phyloP scores from a whole-genome alignment of 2,888 invertebrate species.

The Drosophila vallismaia region DNA sequence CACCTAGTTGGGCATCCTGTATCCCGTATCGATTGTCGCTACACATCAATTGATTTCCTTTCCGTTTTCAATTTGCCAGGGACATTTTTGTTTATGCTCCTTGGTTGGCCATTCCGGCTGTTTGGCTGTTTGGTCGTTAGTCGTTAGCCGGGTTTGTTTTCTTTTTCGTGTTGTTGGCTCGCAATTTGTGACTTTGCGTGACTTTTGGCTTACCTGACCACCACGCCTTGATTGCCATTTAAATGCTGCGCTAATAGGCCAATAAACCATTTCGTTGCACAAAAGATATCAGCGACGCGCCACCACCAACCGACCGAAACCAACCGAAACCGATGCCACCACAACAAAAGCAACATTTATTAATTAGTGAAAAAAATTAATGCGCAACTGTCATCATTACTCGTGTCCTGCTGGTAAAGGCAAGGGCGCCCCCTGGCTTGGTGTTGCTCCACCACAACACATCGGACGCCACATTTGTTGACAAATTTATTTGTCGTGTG shows the following conservation, averaged over 20 bases:
- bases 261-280: conserved; percentile 74
- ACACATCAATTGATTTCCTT: conserved; percentile 78
- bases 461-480: conserved; percentile 71
- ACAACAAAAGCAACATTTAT: conserved; percentile 62
- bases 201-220: conserved; percentile 68
- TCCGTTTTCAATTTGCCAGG: conserved; percentile 75
- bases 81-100: conserved; percentile 55
- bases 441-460: conserved; percentile 41
- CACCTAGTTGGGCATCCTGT: conserved; percentile 40
- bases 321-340: conserved; percentile 7
- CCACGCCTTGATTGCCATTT: conserved; percentile 76
- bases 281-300: conserved; percentile 35
- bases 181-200: conserved; percentile 77
- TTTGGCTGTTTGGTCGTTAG: conserved; percentile 4
- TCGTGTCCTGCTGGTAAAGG: conserved; percentile 39
- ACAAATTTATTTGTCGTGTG: conserved; percentile 77
- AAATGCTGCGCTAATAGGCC: conserved; percentile 77
- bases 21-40: conserved; percentile 74
- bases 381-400: conserved; percentile 75
- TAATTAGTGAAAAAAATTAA: conserved; percentile 79
- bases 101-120: conserved; percentile 15
- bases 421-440: conserved; percentile 3
- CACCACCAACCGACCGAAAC: conserved; percentile 13
- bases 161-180: conserved; percentile 43
- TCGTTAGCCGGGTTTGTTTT: conserved; percentile 33